Conservation (phyloP, 2,888 invertebrate species). For the Pseudococcus viburni region DNA sequence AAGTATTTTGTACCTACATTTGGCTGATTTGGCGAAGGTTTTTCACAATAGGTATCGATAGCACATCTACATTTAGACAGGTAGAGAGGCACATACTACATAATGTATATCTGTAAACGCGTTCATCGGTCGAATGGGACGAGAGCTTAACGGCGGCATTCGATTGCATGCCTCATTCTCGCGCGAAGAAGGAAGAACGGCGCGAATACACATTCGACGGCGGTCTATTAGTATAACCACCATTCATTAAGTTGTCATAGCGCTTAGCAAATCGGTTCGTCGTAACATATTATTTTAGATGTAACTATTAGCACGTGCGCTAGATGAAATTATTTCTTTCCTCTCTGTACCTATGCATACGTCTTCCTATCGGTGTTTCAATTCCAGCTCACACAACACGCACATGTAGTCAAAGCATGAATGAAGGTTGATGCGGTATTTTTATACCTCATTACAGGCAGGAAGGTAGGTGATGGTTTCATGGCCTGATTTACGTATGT, state of each 20-base stretch:
- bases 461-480: background rate
- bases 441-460: background rate
- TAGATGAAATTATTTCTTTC: conserved; percentile 10
- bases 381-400: background rate
- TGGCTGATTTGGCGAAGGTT: too few species aligned
- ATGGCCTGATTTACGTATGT: background rate
- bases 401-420: background rate
- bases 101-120: background rate
- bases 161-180: conserved; percentile 5
- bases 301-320: conserved; percentile 35
- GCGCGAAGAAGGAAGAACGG: background rate
- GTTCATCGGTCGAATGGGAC: background rate
- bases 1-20: too few species aligned
- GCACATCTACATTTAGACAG: background rate
- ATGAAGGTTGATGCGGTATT: background rate
- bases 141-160: background rate
- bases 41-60: too few species aligned
- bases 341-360: background rate
- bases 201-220: conserved; percentile 16
- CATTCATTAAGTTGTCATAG: conserved; percentile 61
- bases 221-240: conserved; percentile 59
- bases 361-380: background rate
- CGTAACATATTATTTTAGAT: conserved; percentile 54
- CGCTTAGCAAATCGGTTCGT: conserved; percentile 53
- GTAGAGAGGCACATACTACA: background rate